These are phyloP conservation scores for Nerophis ophidion DNA, from an alignment of 2,113 vertebrate species.

Conservation along the genomic window DNA sequence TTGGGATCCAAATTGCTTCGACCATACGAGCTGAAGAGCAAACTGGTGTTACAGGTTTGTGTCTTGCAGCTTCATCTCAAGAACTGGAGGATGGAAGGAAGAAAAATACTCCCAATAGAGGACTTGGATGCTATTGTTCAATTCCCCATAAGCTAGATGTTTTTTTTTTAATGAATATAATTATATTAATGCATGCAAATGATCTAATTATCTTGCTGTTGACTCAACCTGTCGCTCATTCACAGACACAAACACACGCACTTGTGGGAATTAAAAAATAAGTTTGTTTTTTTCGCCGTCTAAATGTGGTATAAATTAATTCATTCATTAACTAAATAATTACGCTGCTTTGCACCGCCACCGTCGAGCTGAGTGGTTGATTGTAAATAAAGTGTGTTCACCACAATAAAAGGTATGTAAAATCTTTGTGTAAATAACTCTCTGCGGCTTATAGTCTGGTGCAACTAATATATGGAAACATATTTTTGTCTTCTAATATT, in stretches of 20 bases:
- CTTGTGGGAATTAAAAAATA: constrained; percentile 6
- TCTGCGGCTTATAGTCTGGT: no score
- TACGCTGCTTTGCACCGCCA: constrained; percentile 19
- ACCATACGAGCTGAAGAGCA: not conserved
- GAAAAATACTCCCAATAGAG: constrained; percentile 1
- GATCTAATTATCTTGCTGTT: constrained; percentile 44
- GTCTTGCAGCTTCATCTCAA: constrained; percentile 17
- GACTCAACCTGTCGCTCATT: constrained; percentile 11
- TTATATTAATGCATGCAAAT: constrained; percentile 16
- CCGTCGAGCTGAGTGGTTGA: constrained; percentile 1
- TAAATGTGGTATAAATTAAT: constrained; percentile 40
- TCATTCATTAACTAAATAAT: no score
- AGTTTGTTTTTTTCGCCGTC: constrained; percentile 25
- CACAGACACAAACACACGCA: constrained; percentile 8
- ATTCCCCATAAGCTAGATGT: not conserved
- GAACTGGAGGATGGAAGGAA: constrained; percentile 4
- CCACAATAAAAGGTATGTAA: no score
- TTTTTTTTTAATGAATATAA: not conserved
- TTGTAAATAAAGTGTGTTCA: no score
- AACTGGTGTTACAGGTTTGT: constrained; percentile 4
- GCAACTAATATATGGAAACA: no score
- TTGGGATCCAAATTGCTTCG: constrained; percentile 29
- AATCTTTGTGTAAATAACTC: no score
- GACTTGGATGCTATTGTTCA: not conserved
- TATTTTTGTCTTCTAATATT: no score